A percentile compares a stretch with the other conserved stretches of the same genome.
phyloP scores from a whole-genome alignment of 1,140 invertebrate genomes.

The Drosophila subpulchrella region DNA sequence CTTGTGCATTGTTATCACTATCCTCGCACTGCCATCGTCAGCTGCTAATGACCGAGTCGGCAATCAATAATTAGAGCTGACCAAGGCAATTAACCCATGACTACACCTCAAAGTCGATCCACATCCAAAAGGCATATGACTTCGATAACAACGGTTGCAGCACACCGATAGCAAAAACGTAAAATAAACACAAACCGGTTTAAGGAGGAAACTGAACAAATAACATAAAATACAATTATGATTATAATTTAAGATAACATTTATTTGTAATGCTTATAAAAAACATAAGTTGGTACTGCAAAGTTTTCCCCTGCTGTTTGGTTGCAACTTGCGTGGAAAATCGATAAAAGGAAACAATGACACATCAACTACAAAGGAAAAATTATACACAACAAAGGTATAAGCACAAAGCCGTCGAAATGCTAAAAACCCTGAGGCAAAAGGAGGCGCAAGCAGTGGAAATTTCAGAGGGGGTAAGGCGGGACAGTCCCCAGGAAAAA shows the following conservation, averaged over 20 bases:
- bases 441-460: conserved; percentile 21
- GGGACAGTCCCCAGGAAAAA: neutral
- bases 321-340: conserved; percentile 12
- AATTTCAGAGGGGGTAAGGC: neutral
- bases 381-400: conserved; percentile 7
- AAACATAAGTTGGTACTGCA: neutral
- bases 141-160: conserved; percentile 15
- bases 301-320: neutral
- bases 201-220: neutral
- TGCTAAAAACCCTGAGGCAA: conserved; percentile 24
- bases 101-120: conserved; percentile 13
- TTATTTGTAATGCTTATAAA: neutral
- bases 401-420: conserved; percentile 5
- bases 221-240: too few relatives aligned
- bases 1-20: conserved; percentile 32
- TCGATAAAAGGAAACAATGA: conserved; percentile 32
- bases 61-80: conserved; percentile 53
- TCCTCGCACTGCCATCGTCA: conserved; percentile 10
- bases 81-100: conserved; percentile 48
- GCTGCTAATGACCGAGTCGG: conserved; percentile 45
- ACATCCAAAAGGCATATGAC: conserved; percentile 31
- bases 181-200: conserved; percentile 14
- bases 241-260: too few relatives aligned
- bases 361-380: neutral
- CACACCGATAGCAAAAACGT: conserved; percentile 9